phyloP scores from a whole-genome alignment of 2,797 vertebrate genomes.

The Ctenosaura bakeri region DNA sequence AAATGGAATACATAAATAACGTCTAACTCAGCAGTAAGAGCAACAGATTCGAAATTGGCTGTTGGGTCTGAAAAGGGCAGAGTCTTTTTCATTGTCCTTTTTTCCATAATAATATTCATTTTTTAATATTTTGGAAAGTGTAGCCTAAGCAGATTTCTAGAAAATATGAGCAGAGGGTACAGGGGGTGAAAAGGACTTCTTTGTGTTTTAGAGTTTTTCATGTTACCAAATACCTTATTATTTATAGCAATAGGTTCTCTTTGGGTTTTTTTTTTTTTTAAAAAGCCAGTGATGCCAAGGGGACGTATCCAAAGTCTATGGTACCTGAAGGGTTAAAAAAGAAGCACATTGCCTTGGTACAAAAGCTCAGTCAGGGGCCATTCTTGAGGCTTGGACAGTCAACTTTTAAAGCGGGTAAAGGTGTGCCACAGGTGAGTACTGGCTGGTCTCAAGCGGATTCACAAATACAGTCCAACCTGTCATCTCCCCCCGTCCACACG shows the following conservation, averaged over 20 bases:
- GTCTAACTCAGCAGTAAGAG: neutral
- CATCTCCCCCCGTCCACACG: neutral
- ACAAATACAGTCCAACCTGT: slow-evolving; percentile 88
- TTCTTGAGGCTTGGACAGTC: slow-evolving; percentile 84
- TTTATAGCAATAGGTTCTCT: neutral
- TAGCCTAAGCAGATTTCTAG: neutral
- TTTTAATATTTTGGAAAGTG: neutral
- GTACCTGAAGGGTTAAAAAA: slow-evolving; percentile 80
- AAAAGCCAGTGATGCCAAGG: neutral
- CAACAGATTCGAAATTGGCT: neutral
- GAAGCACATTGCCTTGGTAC: slow-evolving; percentile 42
- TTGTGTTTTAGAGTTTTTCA: neutral
- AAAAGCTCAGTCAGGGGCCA: slow-evolving; percentile 85
- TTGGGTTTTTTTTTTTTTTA: neutral
- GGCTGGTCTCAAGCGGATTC: slow-evolving; percentile 81
- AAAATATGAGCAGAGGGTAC: neutral
- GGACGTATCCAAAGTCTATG: slow-evolving; percentile 68
- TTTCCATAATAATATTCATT: neutral
- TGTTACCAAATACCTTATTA: neutral
- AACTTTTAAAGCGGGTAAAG: slow-evolving; percentile 77
- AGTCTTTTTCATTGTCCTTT: neutral
- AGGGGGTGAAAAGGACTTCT: neutral
- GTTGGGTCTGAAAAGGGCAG: neutral
- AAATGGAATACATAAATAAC: neutral
- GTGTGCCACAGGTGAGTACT: slow-evolving; percentile 92